Base-by-base conservation (phyloP, 2,888 invertebrate genomes). In the Gastrophysa polygoni region DNA sequence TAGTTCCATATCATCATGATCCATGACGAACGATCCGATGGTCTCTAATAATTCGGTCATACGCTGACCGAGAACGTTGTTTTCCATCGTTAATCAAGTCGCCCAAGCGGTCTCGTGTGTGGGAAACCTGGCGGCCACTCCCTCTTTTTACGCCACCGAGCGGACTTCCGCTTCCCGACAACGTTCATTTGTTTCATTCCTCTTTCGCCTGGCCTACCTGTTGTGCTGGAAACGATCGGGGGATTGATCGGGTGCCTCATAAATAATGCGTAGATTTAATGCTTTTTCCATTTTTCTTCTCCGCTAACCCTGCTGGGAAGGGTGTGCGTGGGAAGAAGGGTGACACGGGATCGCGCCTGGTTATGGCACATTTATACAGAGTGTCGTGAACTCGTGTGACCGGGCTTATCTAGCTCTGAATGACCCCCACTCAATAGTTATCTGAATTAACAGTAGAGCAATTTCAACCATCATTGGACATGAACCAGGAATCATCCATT, bases 101-200 rank as follows among this genome's bases (percentile, higher is more conserved):
- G 16, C 4, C n/a, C 24, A 20, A n/a, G 6, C 20, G 43, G 20
- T 16, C 38, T 18, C 32, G 57, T 47, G 56, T 57, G 57, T 57
- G 57, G 57, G 57, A 57, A 57, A 57, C 16, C 21, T 47, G 46
- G 20, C 58, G 28, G 58, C 44, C 61, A 51, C 64, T 61, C 66
- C 66, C 57, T 43, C 48, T 61, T 57, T 54, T 32, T 32, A 32
- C 32, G 32, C 62, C 60, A 57, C 60, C 47, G 61, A 28, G 48
- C 56, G 44, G 50, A 64, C 64, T 67, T 67, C 66, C 66, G 63
- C 54, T 63, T 56, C 50, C 50, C 55, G 55, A 38, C 21, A 21
- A 51, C 28, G 14, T 3, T n/a, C 43, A 38, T 21, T 38, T 52
- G 52, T 52, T 52, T 17, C 14, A 24, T 24, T 24, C 24, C 24